phyloP scores from a whole-genome alignment of 1,140 invertebrate genomes.

The Drosophila rufa region DNA sequence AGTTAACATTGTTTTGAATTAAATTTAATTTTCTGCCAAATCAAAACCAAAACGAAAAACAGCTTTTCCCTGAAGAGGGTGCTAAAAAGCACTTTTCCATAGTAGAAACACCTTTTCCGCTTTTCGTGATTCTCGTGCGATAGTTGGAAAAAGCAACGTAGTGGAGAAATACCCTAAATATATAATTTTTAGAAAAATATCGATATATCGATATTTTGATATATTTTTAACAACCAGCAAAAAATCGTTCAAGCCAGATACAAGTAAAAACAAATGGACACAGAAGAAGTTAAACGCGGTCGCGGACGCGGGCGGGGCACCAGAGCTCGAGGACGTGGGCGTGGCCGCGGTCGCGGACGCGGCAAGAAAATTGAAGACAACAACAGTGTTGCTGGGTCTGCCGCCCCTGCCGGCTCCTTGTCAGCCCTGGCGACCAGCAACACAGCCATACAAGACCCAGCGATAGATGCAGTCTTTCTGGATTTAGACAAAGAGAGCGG shows the following conservation, averaged over 20 bases:
- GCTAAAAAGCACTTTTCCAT: too few species aligned
- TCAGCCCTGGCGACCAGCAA: constrained; percentile 24
- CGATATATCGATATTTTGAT: too few species aligned
- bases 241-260: constrained; percentile 4
- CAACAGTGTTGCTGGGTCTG: constrained; percentile 86
- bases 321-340: constrained; percentile 87
- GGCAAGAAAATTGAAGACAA: constrained; percentile 90
- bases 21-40: too few species aligned
- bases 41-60: too few species aligned
- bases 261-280: constrained; percentile 60
- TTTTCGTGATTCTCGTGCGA: too few species aligned
- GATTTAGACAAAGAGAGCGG: constrained; percentile 63
- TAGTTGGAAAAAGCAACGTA: too few species aligned
- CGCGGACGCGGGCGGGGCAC: constrained; percentile 87
- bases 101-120: too few species aligned
- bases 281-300: constrained; percentile 86
- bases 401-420: constrained; percentile 10
- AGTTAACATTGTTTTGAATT: too few species aligned
- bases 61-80: too few species aligned
- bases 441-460: constrained; percentile 59
- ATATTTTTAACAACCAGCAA: not conserved
- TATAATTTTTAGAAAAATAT: too few species aligned
- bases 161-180: too few species aligned
- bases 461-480: constrained; percentile 56
- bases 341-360: constrained; percentile 89